phyloP scores from a whole-genome alignment of 2,113 vertebrate species.

The Halichoeres trimaculatus region DNA sequence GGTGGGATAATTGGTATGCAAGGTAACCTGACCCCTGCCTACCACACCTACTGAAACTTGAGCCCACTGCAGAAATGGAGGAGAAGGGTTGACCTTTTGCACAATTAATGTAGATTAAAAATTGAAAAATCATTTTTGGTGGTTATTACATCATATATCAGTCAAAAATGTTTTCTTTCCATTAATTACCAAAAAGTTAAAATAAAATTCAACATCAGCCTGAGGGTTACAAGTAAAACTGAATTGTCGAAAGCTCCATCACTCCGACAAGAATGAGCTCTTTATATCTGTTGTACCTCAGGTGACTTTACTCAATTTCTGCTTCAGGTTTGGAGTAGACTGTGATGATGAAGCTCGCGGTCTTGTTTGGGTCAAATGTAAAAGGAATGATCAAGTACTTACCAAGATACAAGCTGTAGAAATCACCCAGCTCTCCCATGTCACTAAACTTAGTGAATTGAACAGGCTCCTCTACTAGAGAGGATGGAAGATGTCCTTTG shows the following conservation, averaged over 20 bases:
- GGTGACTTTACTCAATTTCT: not conserved
- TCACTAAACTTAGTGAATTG: not conserved
- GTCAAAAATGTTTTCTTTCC: no score
- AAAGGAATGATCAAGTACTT: slow-evolving; percentile 8
- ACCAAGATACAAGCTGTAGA: not conserved
- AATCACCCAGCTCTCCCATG: not conserved
- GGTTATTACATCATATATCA: no score
- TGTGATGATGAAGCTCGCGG: not conserved
- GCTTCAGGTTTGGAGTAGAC: slow-evolving; percentile 10
- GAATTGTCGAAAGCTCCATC: not conserved
- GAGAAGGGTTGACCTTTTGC: no score
- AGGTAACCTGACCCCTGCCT: no score
- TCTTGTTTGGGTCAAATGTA: not conserved
- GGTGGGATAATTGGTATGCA: no score
- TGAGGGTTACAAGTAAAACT: not conserved
- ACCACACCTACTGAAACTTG: no score
- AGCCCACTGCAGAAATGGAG: no score
- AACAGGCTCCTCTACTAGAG: not conserved
- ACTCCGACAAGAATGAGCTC: not conserved
- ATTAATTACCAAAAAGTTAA: no score
- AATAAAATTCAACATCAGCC: not conserved
- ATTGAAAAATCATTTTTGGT: no score
- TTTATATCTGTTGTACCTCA: not conserved
- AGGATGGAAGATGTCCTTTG: not conserved
- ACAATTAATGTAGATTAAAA: no score